Conservation (phyloP, 2,113 vertebrate species). For the Clarias macrocephalus region DNA sequence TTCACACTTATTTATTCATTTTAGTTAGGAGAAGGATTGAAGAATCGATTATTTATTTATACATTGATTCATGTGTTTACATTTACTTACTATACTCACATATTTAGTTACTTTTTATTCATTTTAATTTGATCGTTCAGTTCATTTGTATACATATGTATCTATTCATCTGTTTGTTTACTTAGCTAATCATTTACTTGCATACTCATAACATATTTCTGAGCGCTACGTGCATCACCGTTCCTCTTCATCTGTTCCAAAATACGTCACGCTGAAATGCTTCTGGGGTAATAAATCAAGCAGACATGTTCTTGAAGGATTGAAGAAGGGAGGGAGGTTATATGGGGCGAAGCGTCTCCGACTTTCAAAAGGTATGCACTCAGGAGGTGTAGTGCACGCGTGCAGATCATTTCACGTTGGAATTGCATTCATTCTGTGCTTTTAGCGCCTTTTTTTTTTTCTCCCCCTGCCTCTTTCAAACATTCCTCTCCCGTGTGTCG, state of each 20-base stretch:
- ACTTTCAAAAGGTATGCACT: background rate
- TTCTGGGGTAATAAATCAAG: background rate
- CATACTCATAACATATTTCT: too few species aligned
- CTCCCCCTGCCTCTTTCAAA: background rate
- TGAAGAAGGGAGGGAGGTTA: background rate
- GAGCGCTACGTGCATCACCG: background rate
- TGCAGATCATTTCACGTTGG: conserved; percentile 7
- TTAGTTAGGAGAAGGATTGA: too few species aligned
- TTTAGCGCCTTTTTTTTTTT: background rate
- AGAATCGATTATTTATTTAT: too few species aligned
- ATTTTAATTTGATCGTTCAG: conserved; percentile 22
- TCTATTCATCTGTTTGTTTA: background rate
- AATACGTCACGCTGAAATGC: background rate
- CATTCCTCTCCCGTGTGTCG: background rate
- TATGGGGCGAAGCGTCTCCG: background rate
- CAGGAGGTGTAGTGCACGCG: background rate
- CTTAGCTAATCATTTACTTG: background rate
- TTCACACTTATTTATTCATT: too few species aligned
- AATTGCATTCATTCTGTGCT: conserved; percentile 7
- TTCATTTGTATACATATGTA: conserved; percentile 13
- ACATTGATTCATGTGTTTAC: too few species aligned
- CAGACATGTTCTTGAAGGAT: background rate
- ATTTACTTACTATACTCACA: too few species aligned
- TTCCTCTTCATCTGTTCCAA: conserved; percentile 13
- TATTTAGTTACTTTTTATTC: too few species aligned